Evolutionary conservation across 2,113 vertebrate genomes (phyloP).

Genomic region (Engraulis encrasicolus): DNA sequence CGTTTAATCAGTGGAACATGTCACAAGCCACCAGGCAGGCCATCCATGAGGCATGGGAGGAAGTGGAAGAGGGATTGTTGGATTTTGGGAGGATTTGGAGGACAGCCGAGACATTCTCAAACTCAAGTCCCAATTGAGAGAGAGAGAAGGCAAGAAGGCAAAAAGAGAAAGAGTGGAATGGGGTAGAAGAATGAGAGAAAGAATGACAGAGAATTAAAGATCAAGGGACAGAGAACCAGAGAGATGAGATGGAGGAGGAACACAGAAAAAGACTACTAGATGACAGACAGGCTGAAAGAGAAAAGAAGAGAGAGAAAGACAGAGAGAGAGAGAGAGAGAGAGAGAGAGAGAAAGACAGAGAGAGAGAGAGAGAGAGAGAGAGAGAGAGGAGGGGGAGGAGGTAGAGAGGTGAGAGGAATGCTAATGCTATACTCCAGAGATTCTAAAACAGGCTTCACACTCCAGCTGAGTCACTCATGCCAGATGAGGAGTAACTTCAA

Average conservation of each 20-base stretch:
- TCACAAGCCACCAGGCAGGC: slow-evolving; percentile 42
- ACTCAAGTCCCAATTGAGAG: neutral
- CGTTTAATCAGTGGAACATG: slow-evolving; percentile 60
- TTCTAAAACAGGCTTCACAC: neutral
- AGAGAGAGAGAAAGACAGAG: neutral
- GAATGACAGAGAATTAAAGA: neutral
- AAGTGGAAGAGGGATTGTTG: slow-evolving; percentile 28
- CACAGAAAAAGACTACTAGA: too few relatives aligned
- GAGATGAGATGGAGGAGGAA: too few relatives aligned
- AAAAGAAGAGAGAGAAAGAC: neutral
- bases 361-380: neutral
- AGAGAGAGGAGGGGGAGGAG: neutral
- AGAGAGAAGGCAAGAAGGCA: neutral
- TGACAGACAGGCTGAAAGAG: neutral
- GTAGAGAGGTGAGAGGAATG: neutral
- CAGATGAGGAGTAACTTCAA: neutral
- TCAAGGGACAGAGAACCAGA: too few relatives aligned
- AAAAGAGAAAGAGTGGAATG: neutral
- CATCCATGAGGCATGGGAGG: slow-evolving; percentile 44
- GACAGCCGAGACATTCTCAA: neutral
- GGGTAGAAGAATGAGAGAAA: neutral
- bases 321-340: neutral
- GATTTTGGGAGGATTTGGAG: slow-evolving; percentile 16
- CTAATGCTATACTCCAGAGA: neutral
- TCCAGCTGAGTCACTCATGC: neutral